Percentiles rank a stretch among this genome's conserved stretches.
phyloP scores from a whole-genome alignment of 2,113 vertebrate species.

The Chitala chitala region DNA sequence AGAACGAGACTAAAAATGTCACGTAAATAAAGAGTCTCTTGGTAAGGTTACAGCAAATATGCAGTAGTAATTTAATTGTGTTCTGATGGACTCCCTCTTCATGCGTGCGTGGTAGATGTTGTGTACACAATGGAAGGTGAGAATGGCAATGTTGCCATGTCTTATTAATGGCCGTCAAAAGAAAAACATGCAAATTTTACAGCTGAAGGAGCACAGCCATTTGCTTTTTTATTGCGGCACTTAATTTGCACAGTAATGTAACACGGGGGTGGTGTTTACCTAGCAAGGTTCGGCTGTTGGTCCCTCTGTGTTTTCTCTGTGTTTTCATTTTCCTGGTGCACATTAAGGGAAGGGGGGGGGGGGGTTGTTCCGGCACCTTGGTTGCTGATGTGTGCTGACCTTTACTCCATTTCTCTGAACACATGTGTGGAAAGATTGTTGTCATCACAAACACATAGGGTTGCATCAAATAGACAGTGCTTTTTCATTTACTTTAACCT shows the following conservation, averaged over 20 bases:
- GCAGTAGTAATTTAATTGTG: slow-evolving; percentile 3
- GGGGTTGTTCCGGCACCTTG: neutral
- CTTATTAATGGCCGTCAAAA: slow-evolving; percentile 20
- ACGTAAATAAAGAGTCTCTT: neutral
- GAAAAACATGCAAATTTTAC: slow-evolving; percentile 29
- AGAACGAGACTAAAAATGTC: neutral
- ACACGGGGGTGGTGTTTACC: slow-evolving; percentile 9
- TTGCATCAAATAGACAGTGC: neutral
- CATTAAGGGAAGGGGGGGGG: neutral
- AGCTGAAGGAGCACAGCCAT: slow-evolving; percentile 31
- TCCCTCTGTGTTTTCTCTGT: neutral
- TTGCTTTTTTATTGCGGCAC: slow-evolving; percentile 38
- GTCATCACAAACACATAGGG: neutral
- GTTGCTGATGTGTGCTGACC: neutral
- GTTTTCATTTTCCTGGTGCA: neutral
- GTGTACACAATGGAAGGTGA: neutral
- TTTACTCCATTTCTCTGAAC: neutral
- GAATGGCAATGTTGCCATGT: slow-evolving; percentile 15
- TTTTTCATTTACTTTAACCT: neutral
- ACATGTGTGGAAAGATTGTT: neutral
- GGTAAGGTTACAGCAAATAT: neutral
- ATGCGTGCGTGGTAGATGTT: slow-evolving; percentile 8
- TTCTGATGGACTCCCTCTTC: neutral
- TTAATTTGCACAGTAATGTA: slow-evolving; percentile 3
- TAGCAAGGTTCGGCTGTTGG: neutral